Percentiles rank a stretch among this genome's conserved stretches.
phyloP scores from a whole-genome alignment of 2,113 vertebrate species.

The Planiliza haematocheilus region DNA sequence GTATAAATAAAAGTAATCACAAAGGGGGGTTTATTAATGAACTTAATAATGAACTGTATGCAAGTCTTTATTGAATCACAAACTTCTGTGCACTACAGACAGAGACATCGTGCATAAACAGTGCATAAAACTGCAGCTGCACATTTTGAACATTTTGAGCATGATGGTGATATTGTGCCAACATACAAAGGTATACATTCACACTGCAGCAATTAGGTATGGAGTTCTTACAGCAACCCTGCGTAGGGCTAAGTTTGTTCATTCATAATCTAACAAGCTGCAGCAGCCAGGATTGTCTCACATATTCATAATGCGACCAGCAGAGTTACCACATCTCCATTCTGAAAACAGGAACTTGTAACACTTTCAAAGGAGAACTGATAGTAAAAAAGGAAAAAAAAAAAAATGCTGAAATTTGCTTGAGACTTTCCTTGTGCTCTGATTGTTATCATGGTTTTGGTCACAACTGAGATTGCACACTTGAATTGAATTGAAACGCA shows the following conservation, averaged over 20 bases:
- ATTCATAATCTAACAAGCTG: neutral
- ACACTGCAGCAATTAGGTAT: too few species aligned
- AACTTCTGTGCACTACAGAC: neutral
- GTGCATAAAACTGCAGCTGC: neutral
- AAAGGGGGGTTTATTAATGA: too few species aligned
- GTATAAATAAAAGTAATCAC: neutral
- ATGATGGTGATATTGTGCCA: too few species aligned
- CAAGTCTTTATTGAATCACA: neutral
- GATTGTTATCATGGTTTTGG: too few species aligned
- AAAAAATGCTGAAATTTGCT: constrained; percentile 11
- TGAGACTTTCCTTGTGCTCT: too few species aligned
- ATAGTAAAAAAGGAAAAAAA: neutral
- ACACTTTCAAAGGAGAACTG: constrained; percentile 6
- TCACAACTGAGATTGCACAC: constrained; percentile 8
- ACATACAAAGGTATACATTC: too few species aligned
- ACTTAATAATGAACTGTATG: too few species aligned
- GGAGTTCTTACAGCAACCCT: too few species aligned
- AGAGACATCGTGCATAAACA: neutral
- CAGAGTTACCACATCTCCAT: neutral
- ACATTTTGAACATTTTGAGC: too few species aligned
- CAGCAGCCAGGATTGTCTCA: neutral
- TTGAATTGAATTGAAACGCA: too few species aligned
- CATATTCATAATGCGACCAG: neutral
- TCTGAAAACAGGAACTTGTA: constrained; percentile 36
- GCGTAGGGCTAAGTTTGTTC: too few species aligned